phyloP scores from a whole-genome alignment of 1,140 invertebrate genomes.

The Ctenoplectra terminalis region DNA sequence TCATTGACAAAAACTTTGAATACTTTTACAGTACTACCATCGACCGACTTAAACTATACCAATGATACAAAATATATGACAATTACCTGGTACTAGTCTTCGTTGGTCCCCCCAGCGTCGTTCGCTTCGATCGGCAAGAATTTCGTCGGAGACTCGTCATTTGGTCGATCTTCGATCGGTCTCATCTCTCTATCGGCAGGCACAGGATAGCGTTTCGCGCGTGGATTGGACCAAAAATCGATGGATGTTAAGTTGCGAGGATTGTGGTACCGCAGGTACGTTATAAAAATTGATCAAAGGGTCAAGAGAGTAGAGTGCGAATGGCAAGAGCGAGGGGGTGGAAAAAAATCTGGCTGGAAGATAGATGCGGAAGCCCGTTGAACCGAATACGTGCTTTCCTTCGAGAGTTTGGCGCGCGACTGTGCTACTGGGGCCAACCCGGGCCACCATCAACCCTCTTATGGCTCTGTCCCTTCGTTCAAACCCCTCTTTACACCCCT shows the following conservation, averaged over 20 bases:
- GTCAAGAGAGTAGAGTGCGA: not conserved
- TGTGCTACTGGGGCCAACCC: conserved; percentile 79
- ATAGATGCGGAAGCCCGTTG: conserved; percentile 54
- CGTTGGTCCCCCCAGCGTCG: not conserved
- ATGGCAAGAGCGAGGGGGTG: not conserved
- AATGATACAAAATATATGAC: not conserved
- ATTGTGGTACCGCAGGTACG: too few relatives aligned
- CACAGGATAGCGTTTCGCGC: conserved; percentile 35
- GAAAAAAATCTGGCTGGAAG: conserved; percentile 26
- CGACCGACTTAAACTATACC: not conserved
- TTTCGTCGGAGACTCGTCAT: not conserved
- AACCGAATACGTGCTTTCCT: conserved; percentile 73
- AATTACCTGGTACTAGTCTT: conserved; percentile 9
- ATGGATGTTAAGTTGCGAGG: too few relatives aligned
- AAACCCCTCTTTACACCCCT: conserved; percentile 68
- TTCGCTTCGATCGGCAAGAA: not conserved
- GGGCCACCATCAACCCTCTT: conserved; percentile 80
- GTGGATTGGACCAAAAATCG: conserved; percentile 19
- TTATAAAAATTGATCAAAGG: not conserved
- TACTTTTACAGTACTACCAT: not conserved
- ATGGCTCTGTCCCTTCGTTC: conserved; percentile 76
- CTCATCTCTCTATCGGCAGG: conserved; percentile 5
- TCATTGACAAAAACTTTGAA: too few relatives aligned
- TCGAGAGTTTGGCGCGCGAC: conserved; percentile 79
- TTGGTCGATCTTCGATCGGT: conserved; percentile 17